These are phyloP conservation scores for Cantharis rustica DNA, from an alignment of 2,888 invertebrate genomes.

Conservation along the genomic window DNA sequence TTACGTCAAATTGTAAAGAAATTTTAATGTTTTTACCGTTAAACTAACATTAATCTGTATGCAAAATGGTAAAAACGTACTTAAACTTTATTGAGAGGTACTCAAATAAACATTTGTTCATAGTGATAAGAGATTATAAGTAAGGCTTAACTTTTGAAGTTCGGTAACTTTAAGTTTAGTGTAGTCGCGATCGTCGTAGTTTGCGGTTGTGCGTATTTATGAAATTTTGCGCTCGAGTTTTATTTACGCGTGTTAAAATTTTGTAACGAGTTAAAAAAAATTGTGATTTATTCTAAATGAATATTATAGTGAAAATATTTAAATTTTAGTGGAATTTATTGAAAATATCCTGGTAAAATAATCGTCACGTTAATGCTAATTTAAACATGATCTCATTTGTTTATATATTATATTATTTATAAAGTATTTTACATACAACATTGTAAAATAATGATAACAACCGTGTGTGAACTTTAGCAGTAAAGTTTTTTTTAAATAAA, in stretches of 20 bases:
- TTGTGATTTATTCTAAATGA: neutral
- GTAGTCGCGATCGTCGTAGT: neutral
- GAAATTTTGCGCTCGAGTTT: neutral
- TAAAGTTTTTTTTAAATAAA: neutral
- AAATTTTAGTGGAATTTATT: neutral
- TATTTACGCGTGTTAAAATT: neutral
- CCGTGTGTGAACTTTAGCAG: neutral
- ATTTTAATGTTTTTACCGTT: neutral
- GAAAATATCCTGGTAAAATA: neutral
- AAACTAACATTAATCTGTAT: neutral
- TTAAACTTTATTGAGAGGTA: neutral
- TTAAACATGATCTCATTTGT: conserved; percentile 16
- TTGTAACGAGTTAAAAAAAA: neutral
- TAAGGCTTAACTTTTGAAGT: neutral
- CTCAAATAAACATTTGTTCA: neutral
- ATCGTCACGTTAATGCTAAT: neutral
- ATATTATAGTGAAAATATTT: neutral
- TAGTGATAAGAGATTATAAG: neutral
- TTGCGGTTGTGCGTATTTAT: neutral
- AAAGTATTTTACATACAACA: neutral
- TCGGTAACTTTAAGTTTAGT: neutral
- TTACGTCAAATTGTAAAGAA: neutral
- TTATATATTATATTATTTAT: neutral
- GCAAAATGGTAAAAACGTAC: neutral
- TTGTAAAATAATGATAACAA: conserved; percentile 1